Evolutionary conservation across 2,797 vertebrate species (phyloP), one percentile per base, ranked within the genome.

Genomic region (Darevskia nairensis): DNA sequence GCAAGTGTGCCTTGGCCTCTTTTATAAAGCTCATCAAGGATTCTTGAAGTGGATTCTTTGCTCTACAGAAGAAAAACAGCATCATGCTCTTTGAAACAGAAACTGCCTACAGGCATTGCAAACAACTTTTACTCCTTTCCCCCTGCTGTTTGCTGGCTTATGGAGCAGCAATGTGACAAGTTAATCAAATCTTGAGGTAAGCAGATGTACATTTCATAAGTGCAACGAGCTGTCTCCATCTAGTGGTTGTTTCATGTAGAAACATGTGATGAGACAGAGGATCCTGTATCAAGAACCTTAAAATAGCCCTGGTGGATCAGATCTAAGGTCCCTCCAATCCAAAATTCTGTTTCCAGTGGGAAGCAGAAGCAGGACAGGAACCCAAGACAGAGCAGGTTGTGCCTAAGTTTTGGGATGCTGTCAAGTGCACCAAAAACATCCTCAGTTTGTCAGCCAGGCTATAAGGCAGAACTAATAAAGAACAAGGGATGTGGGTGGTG

Each of bases 181-280:
- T 61, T 61, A 61, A 68, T 68, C 23, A 68, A 29, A 68, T 68
- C 9, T 29, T 9, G 27, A 68, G 66, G 23, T 9, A 9, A 8
- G 2, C 23, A 25, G 27, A n/a, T 71, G 68, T 39, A 7, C 32
- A 75, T 7, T 71, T 21, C 13, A 9, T 13, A 66, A 77, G 19
- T 32, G 2, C 76, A 76, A 86, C 59, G 69, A 76, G n/a, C 66
- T 6, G 55, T 79, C 83, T 10, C 93, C 93, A 94, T 87, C 95
- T 95, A 92, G 92, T 90, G 92, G 88, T 0, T 2, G 0, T 21
- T 27, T 55, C 23, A 9, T 1, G 29, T 8, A 41, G 23, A n/a
- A 29, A n/a, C 71, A 50, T 50, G 8, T 39, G 59, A 68, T 2
- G 10, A 19, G 10, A 9, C 17, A 35, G n/a, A 10, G 32, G 23